phyloP scores from a whole-genome alignment of 92 coral and sea anemone species.

The Epizoanthus scotinus region DNA sequence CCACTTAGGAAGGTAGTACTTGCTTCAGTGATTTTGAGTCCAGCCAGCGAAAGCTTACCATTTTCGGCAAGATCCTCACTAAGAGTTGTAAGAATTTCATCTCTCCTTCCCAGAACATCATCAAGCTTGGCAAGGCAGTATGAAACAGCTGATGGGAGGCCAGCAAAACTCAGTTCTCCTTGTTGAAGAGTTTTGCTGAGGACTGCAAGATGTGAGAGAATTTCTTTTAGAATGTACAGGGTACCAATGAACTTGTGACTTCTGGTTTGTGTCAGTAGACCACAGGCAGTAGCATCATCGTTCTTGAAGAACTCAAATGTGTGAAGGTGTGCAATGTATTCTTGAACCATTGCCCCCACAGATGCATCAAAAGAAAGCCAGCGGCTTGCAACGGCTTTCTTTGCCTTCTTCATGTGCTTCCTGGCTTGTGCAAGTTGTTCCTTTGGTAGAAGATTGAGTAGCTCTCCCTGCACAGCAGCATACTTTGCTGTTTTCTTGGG shows the following conservation, averaged over 20 bases:
- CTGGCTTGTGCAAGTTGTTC: slow-evolving; percentile 37
- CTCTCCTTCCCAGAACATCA: slow-evolving; percentile 40
- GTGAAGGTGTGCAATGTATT: slow-evolving; percentile 47
- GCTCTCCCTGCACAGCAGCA: slow-evolving; percentile 35
- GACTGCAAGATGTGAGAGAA: slow-evolving; percentile 42
- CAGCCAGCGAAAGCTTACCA: slow-evolving; percentile 48
- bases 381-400: slow-evolving; percentile 49
- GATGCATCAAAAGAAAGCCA: slow-evolving; percentile 50
- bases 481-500: slow-evolving; percentile 48
- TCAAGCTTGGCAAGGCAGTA: slow-evolving; percentile 56
- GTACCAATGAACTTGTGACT: slow-evolving; percentile 41
- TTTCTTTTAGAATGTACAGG: slow-evolving; percentile 44
- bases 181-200: slow-evolving; percentile 62
- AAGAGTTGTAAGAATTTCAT: slow-evolving; percentile 45
- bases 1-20: slow-evolving; percentile 37
- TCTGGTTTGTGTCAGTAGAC: slow-evolving; percentile 47
- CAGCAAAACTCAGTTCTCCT: slow-evolving; percentile 55
- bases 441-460: slow-evolving; percentile 44
- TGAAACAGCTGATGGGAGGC: slow-evolving; percentile 55
- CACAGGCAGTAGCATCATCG: slow-evolving; percentile 37
- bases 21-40: slow-evolving; percentile 45
- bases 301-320: slow-evolving; percentile 44
- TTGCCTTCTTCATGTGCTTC: slow-evolving; percentile 55
- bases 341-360: slow-evolving; percentile 43
- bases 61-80: slow-evolving; percentile 47